phyloP scores from a whole-genome alignment of 2,888 invertebrate genomes.

The Terebella lapidaria region DNA sequence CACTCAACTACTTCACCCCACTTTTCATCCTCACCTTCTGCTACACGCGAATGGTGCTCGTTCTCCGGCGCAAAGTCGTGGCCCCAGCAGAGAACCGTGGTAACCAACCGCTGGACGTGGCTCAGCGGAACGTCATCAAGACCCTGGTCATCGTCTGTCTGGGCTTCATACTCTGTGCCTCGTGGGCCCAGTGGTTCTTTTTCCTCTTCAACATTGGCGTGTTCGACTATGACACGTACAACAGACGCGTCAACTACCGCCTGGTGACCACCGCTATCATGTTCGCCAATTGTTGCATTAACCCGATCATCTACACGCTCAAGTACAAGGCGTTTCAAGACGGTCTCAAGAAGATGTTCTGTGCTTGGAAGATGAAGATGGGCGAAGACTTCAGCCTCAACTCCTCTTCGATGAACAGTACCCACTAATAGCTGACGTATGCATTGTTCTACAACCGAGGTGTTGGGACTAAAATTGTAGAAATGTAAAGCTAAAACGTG shows the following conservation, averaged over 20 bases:
- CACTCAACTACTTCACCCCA: conserved; percentile 18
- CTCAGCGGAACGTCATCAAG: conserved; percentile 1
- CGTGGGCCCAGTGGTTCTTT: background rate
- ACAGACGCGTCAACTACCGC: background rate
- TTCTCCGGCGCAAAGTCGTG: conserved; percentile 6
- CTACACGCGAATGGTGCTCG: conserved; percentile 19
- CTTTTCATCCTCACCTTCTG: conserved; percentile 14
- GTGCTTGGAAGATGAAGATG: no score
- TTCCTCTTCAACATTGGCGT: background rate
- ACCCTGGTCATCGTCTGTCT: conserved; percentile 1
- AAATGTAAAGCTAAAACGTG: no score
- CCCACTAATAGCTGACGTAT: no score
- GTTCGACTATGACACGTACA: no score
- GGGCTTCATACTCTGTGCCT: background rate
- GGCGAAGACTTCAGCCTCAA: no score
- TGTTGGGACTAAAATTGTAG: no score
- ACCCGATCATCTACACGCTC: conserved; percentile 7
- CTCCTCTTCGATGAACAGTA: no score
- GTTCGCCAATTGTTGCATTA: conserved; percentile 4
- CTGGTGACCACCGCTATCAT: background rate
- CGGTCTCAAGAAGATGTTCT: background rate
- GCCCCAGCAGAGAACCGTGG: background rate
- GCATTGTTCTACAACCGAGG: no score
- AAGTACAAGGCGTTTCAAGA: conserved; percentile 1
- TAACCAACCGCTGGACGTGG: background rate